phyloP scores from a whole-genome alignment of 1,140 invertebrate species.

The Hylaeus volcanicus region DNA sequence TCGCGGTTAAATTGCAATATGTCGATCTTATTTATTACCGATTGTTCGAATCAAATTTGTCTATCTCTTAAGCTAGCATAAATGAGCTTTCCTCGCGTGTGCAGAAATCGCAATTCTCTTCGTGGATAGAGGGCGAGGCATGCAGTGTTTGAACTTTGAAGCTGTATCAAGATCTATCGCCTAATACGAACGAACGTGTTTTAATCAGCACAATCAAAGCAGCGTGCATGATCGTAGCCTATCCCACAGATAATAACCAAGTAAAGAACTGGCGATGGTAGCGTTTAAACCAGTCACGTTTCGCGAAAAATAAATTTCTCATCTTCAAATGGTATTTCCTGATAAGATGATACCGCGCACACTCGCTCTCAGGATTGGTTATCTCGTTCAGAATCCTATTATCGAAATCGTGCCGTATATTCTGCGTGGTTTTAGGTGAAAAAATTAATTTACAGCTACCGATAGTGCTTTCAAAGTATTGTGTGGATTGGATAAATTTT shows the following conservation, averaged over 20 bases:
- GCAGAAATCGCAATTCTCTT: too few species aligned
- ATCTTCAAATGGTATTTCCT: constrained; percentile 35
- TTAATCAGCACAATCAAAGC: constrained; percentile 23
- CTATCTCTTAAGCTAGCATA: too few species aligned
- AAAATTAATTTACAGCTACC: not conserved
- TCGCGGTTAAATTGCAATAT: too few species aligned
- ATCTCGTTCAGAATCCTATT: constrained; percentile 14
- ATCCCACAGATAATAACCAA: constrained; percentile 51
- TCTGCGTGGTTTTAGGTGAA: not conserved
- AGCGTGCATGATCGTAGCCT: constrained; percentile 25
- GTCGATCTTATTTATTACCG: too few species aligned
- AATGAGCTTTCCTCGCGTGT: too few species aligned
- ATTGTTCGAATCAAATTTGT: too few species aligned
- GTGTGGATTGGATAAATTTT: too few species aligned
- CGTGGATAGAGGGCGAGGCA: too few species aligned
- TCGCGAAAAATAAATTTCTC: constrained; percentile 27
- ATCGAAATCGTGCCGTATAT: constrained; percentile 19
- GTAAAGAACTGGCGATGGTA: constrained; percentile 39
- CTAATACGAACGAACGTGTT: not conserved
- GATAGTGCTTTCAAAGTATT: too few species aligned
- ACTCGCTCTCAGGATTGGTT: not conserved
- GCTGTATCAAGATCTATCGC: too few species aligned
- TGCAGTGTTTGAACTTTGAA: too few species aligned
- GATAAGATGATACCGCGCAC: constrained; percentile 47
- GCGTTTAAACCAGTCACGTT: constrained; percentile 61